Evolutionary conservation across 2,113 vertebrate species (phyloP).

Genomic region (Micronycteris hirsuta): DNA sequence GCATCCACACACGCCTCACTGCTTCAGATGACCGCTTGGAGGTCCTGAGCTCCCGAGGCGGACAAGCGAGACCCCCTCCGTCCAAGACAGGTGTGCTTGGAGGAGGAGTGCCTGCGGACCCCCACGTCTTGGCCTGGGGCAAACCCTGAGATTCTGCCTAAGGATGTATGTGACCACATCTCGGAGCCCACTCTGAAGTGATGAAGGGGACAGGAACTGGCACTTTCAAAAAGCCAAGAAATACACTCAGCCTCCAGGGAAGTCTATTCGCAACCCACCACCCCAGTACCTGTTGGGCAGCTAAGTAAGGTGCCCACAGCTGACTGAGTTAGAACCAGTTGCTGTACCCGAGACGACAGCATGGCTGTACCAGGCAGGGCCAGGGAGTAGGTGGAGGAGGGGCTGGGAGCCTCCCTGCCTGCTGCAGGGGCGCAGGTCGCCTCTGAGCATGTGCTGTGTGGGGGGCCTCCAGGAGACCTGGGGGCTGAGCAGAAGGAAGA

Average conservation of each 20-base stretch:
- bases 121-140: background rate
- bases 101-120: background rate
- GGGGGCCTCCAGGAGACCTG: background rate
- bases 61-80: slow-evolving; percentile 59
- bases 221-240: background rate
- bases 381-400: background rate
- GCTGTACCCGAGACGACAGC: background rate
- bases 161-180: background rate
- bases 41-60: slow-evolving; percentile 74
- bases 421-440: background rate
- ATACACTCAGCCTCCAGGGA: background rate
- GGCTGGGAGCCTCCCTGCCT: background rate
- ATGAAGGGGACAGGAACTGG: background rate
- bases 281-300: background rate
- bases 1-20: slow-evolving; percentile 79
- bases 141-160: background rate
- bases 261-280: background rate
- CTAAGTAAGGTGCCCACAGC: background rate
- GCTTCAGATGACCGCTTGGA: slow-evolving; percentile 76
- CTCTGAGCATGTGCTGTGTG: background rate
- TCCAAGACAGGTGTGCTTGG: background rate
- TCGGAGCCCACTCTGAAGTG: background rate
- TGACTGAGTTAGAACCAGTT: background rate
- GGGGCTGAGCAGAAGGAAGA: background rate
- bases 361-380: background rate